Evolutionary conservation across 2,888 invertebrate genomes (phyloP).

Genomic region (Lomographa bimaculata): DNA sequence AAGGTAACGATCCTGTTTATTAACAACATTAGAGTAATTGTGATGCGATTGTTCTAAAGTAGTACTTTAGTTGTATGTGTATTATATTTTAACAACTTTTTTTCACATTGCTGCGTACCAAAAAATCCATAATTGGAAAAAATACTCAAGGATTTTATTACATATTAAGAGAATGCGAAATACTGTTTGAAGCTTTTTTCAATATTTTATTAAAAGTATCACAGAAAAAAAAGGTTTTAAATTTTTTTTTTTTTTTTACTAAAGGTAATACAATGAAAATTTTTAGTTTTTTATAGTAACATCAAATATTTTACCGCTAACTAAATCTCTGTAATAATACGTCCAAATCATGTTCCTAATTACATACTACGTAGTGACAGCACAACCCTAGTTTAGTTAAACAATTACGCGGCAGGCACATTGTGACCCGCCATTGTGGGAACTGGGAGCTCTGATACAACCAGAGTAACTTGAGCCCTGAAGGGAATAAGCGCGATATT

Average conservation of each 20-base stretch:
- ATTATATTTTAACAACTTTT: background rate
- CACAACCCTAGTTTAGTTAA: conserved; percentile 80
- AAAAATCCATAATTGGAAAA: too few species aligned
- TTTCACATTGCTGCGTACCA: background rate
- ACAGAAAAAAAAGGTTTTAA: too few species aligned
- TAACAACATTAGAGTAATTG: conserved; percentile 55
- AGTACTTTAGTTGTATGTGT: conserved; percentile 1
- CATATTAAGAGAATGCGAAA: too few species aligned
- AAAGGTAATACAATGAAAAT: too few species aligned
- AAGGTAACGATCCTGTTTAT: conserved; percentile 68
- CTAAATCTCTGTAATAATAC: conserved; percentile 16
- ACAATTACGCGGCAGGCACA: conserved; percentile 80
- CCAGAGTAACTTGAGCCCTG: conserved; percentile 49
- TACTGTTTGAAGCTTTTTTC: too few species aligned
- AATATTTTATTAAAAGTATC: too few species aligned
- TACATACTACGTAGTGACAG: conserved; percentile 74
- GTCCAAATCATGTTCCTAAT: conserved; percentile 34
- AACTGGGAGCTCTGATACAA: conserved; percentile 67
- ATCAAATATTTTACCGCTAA: background rate
- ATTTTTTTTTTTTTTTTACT: background rate
- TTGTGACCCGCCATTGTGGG: conserved; percentile 77
- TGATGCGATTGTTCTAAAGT: conserved; percentile 27
- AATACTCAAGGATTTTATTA: too few species aligned
- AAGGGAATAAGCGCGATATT: conserved; percentile 21
- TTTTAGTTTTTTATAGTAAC: too few species aligned